A percentile compares a stretch with the other conserved stretches of the same genome.
Conservation (phyloP, 2,888 invertebrate genomes). For the Folsomia manolachei region DNA sequence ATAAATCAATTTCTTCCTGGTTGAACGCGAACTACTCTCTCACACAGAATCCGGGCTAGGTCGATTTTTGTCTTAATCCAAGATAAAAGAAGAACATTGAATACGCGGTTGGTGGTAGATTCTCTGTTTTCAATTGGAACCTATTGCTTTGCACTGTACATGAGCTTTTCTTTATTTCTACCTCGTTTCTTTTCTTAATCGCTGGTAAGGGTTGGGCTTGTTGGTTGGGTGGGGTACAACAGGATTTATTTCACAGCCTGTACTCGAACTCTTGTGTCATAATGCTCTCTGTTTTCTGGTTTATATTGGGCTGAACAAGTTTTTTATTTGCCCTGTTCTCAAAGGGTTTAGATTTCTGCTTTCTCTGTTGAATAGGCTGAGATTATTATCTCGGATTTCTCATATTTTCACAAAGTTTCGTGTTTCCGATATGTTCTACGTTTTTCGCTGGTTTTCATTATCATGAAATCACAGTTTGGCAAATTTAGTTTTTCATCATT, state of each 20-base stretch:
- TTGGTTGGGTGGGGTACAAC: conserved; percentile 5
- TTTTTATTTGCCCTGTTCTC: too few species aligned
- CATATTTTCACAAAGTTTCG: conserved; percentile 7
- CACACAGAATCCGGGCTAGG: not conserved
- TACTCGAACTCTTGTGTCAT: too few species aligned
- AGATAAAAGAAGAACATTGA: conserved; percentile 20
- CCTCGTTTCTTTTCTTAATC: not conserved
- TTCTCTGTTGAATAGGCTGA: not conserved
- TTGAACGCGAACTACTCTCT: conserved; percentile 10
- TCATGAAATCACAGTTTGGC: not conserved
- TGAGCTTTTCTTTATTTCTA: not conserved
- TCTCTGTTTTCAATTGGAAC: conserved; percentile 13
- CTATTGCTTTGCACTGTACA: not conserved
- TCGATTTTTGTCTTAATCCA: conserved; percentile 22
- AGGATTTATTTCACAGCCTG: conserved; percentile 13
- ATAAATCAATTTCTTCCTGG: conserved; percentile 20
- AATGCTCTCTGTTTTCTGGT: too few species aligned
- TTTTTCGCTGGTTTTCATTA: not conserved
- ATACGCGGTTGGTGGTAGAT: conserved; percentile 18
- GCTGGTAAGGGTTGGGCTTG: not conserved
- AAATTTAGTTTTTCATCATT: not conserved
- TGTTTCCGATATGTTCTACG: conserved; percentile 5
- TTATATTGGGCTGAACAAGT: too few species aligned
- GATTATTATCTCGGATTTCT: conserved; percentile 14
- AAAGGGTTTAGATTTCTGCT: too few species aligned